Evolutionary conservation across 2,797 vertebrate genomes (phyloP), one percentile per base, ranked within the genome.

Genomic region (Acanthornis magna): DNA sequence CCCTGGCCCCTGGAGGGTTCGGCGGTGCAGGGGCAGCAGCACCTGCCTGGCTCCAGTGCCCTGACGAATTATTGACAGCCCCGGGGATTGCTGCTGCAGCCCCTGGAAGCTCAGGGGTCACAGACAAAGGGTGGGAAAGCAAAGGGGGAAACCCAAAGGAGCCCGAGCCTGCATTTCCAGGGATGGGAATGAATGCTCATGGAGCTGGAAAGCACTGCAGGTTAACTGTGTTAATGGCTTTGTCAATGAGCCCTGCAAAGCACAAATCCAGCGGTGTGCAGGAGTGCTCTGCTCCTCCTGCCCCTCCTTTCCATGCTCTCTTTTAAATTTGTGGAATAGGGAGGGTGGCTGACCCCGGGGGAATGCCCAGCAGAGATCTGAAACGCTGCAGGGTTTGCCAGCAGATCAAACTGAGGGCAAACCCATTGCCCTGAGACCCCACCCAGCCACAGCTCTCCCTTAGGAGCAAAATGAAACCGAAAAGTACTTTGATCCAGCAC

Each of bases 161-260:
- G 13, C 7, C 47, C 5, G 21, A 74, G 57, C 21, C 29, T 1
- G 0, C 32, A 19, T 62, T 66, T 30, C 9, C 23, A 38, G 51
- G 27, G 32, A 7, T 11, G 27, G 62, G 20, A 34, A 4, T 0
- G 18, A 34, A 4, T 0, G 16, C 18, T 61, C 16, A 16, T 0
- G 13, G 77, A n/a, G 50, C 15, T 34, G 63, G 42, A 16, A 51
- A 25, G 7, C 38, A 4, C 47, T 4, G 9, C 1, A 63, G 51
- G 7, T 26, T 62, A 42, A 5, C 30, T 19, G 1, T 8, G 25
- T 7, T 4, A 3, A 22, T 9, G 42, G 5, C 36, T 34, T 20
- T 42, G 29, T 11, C 25, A 8, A 5, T 13, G 8, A 48, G 19
- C 34, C 3, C 21, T 32, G 25, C 34, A 60, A 47, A 30, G 2